Base-by-base conservation (phyloP, 1,140 invertebrate genomes). In the Pogonomyrmex barbatus region DNA sequence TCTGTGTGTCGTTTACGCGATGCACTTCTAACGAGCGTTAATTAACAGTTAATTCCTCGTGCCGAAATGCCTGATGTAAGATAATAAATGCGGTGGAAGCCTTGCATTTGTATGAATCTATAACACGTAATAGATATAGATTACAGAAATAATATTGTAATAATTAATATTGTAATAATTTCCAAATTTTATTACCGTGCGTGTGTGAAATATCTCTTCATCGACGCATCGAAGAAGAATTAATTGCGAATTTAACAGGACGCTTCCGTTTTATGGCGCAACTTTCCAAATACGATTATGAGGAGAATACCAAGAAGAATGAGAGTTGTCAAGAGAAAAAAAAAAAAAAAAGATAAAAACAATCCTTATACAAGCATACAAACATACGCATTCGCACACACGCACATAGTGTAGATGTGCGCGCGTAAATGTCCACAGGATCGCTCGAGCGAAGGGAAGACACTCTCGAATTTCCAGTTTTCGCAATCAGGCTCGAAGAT, bases 391-490 rank as follows among this genome's bases (percentile, higher is more conserved):
- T 4, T 63, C 9, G 30, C 42, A 12, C 42, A 2, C 12, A 47
- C 4, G 0, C 36, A 47, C 24, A 47, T n/a, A 4, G 24, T 9
- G 2, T 17, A 45, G 3, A 12, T 1, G 24, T 12, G 5, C 81
- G 12, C 52, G 39, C 52, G 30, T 54, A 14, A 75, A 52, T 12
- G 30, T 60, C 58, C 58, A 70, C 82, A 54, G 47, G 68, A 75
- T 60, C 68, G 42, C 50, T 83, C 68, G 79, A 75, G 79, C 79
- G 79, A 60, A 24, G 30, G n/a, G 83, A 79, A 85, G 71, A 45
- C 84, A 82, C 84, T 86, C 84, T 86, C 76, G 76, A 86, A 86
- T 79, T 79, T 86, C 84, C 52, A 78, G 67, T 89, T 83, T 78
- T 76, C 62, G 50, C 70, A 75, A 88, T 88, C 62, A 77, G 52